A percentile compares a stretch with the other conserved stretches of the same genome.
Evolutionary conservation across 1,140 invertebrate species (phyloP).

Genomic region (Atta cephalotes): DNA sequence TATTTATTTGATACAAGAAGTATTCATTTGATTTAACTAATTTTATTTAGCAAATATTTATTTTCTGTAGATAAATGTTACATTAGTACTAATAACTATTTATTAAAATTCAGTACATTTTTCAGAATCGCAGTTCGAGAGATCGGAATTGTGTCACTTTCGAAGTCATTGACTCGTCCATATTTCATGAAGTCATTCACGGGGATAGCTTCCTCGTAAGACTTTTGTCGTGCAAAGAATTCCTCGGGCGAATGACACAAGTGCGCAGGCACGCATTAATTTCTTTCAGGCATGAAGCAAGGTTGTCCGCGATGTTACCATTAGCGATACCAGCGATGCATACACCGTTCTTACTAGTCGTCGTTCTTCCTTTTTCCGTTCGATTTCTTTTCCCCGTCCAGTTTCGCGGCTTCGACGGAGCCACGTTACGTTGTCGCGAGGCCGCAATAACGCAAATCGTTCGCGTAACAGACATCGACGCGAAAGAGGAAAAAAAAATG

Average conservation of each 20-base stretch:
- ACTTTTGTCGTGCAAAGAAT: background rate
- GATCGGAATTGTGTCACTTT: conserved; percentile 1
- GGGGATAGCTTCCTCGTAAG: background rate
- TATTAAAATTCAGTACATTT: no score
- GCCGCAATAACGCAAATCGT: conserved; percentile 1
- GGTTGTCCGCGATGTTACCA: conserved; percentile 33
- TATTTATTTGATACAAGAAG: no score
- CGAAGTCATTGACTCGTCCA: background rate
- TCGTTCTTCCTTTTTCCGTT: conserved; percentile 31
- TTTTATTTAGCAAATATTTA: no score
- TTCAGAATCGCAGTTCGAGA: background rate
- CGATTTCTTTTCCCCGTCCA: conserved; percentile 30
- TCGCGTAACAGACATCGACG: conserved; percentile 32
- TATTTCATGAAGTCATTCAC: conserved; percentile 22
- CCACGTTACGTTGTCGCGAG: conserved; percentile 17
- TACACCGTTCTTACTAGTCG: conserved; percentile 14
- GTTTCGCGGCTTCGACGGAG: background rate
- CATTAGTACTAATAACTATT: no score
- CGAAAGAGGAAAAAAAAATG: background rate
- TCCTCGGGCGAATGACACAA: background rate
- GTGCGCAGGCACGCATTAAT: conserved; percentile 17
- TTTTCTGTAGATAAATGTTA: no score
- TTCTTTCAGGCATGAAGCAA: conserved; percentile 36
- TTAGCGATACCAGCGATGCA: conserved; percentile 53
- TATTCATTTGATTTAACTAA: no score